Evolutionary conservation across 2,797 vertebrate genomes (phyloP), one percentile per base, ranked within the genome.

Genomic region (Clarias pachynema): DNA sequence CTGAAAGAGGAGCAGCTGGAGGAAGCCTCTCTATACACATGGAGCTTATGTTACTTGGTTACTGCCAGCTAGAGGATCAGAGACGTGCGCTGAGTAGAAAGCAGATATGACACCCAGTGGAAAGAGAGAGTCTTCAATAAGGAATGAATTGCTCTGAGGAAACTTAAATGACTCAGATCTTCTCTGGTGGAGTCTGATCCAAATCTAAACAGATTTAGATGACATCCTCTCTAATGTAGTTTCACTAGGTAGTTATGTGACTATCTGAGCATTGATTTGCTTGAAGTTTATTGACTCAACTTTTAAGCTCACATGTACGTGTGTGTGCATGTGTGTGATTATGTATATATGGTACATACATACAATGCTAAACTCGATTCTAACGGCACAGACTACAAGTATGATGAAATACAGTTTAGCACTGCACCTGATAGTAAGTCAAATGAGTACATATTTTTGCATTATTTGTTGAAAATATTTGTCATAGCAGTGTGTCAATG

Each of bases 21-120:
- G 60, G 68, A 86, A 40, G 68, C 68, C 56, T 74, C 44, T 81
- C 60, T 84, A 40, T 81, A 69, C 80, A 83, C 22, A 5, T 69
- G 7, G 66, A 44, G 73, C 78, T 86, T 87, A 86, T 82, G 88
- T 89, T 84, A 87, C 82, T 86, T 86, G 82, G 83, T 89, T 84
- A 87, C 73, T 82, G 85, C 69, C 82, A 83, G 80, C 70, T 62
- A 83, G 57, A 53, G 83, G 82, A 86, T 65, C 18, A 62, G 75
- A 74, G 74, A 84, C 84, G 86, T 87, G 84, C 81, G 86, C 70
- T 89, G 84, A 85, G 66, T 62, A 40, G 40, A 44, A 80, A 77
- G 66, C 18, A 79, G 56, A 22, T 84, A 83, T 31, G 82, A 85
- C 68, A 62, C 49, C 78, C 70, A 15, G 31, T 24, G 12, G 29